Evolutionary conservation across 2,113 vertebrate species (phyloP), one percentile per base, ranked within the genome.

Genomic region (Urocitellus parryii): DNA sequence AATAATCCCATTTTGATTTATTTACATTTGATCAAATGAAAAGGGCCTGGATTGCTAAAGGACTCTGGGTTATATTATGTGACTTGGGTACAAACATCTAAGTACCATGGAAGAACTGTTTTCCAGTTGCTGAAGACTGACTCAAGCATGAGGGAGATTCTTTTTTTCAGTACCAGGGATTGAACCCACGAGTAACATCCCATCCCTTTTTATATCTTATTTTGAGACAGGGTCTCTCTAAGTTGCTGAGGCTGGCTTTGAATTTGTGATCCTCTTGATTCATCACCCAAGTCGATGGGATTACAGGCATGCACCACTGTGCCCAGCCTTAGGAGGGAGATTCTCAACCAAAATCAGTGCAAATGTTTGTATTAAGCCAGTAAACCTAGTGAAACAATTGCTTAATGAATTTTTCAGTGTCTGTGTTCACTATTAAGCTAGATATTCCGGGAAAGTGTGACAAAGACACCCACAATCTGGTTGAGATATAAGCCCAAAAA

Each of bases 1-100:
- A 82, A 4, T 94, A 92, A 90, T 86, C 53, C 32, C 58, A 86
- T 93, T 65, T 67, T 73, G 63, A 8, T 78, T 76, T 95, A 53
- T 94, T 88, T 95, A 53, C 65, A 58, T 84, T 91, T 94, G 63
- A 89, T 34, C 25, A 95, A 89, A 81, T 93, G 45, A 84, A 80
- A 94, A 93, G 25, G 65, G 27, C 29, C 10, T 96, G 34, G 14
- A 73, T 94, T 90, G 34, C 68, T 78, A 4, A 70, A 82, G 39
- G 20, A 58, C 67, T 82, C 34, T 89, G 45, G 37, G 37, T 88
- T 95, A 29, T 76, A 88, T 90, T 79, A 17, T 29, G 22, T 81
- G 39, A 89, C 58, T 80, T 85, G 82, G 89, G 27, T 34, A 76
- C 42, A 74, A 61, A 82, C 32, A 86, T 65, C 58, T 88, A 39